Base-by-base conservation (phyloP, 2,888 invertebrate species). In the Lithophane ornitopus region DNA sequence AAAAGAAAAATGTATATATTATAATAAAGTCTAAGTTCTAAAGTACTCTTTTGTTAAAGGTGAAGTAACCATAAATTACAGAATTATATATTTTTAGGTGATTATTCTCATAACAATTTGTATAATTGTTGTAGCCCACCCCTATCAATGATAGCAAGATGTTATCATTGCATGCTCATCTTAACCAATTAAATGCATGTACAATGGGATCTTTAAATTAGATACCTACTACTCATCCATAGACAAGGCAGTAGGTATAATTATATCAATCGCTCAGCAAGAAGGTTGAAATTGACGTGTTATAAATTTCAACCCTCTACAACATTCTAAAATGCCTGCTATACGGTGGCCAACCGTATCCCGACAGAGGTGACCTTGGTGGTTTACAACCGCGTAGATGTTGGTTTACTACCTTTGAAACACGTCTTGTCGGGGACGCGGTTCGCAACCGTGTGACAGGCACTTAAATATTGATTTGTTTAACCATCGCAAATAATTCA, bases 101-200 rank as follows among this genome's bases (percentile, higher is more conserved):
- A n/a, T 49, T 67, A 34, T 52, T 34, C 16, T 6, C 8, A 28
- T 22, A 19, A 14, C 2, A 39, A 39, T 39, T 28, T 14, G 19
- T 59, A 59, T 61, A 6, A 69, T 28, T 44, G 3, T 28, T 44
- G 3, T 11, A 28, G 69, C 58, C 14, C 26, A 41, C 19, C 71
- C 41, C 41, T 54, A 22, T 22, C 28, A 19, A 59, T 59, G 34
- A 28, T 19, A 9, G 0, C 28, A 19, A 19, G 9, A 34, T 59
- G 4, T 59, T 59, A 59, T 59, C 19, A 34, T 34, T 19, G 11
- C 59, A 34, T 39, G n/a, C 14, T 75, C 28, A 59, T 76, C 46
- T 76, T 39, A 14, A 12, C 52, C 8, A 54, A 54, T 66, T 41
- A 54, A 62, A 56, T 46, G 22, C 22, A 11, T 54, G 2, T 39